Evolutionary conservation across 2,797 vertebrate species (phyloP).

Genomic region (Atherinosoma microstoma): DNA sequence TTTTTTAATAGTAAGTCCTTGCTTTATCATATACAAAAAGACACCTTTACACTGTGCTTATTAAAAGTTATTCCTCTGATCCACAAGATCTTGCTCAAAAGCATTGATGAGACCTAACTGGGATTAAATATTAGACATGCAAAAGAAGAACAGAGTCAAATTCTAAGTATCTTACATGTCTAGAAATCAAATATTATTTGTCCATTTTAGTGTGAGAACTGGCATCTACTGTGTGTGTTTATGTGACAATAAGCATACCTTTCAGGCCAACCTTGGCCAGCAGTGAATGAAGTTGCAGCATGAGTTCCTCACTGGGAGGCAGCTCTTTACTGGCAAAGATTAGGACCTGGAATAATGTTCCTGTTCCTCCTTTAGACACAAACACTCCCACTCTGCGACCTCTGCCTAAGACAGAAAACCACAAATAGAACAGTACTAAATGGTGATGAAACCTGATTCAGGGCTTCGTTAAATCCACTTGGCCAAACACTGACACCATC

Average conservation of each 20-base stretch:
- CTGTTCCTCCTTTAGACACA: constrained; percentile 94
- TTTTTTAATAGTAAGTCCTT: neutral
- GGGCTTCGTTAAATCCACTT: neutral
- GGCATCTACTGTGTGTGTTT: neutral
- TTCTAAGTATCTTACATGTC: neutral
- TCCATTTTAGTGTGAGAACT: neutral
- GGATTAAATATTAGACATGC: neutral
- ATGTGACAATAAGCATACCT: constrained; percentile 79
- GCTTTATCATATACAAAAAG: neutral
- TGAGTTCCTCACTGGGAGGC: constrained; percentile 91
- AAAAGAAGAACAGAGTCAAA: neutral
- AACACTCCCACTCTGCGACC: constrained; percentile 89
- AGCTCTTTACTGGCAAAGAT: constrained; percentile 88
- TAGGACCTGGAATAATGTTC: constrained; percentile 91
- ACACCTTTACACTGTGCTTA: neutral
- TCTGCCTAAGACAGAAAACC: constrained; percentile 81
- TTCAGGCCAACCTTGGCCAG: constrained; percentile 96
- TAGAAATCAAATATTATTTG: neutral
- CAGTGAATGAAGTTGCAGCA: constrained; percentile 93
- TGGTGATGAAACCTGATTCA: constrained; percentile 9
- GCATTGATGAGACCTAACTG: neutral
- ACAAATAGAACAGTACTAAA: constrained; percentile 29
- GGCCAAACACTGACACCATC: constrained; percentile 1
- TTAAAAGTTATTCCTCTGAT: neutral
- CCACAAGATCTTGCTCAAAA: neutral